Base-by-base conservation (phyloP, 92 coral and sea anemone species). In the Montipora capitata region DNA sequence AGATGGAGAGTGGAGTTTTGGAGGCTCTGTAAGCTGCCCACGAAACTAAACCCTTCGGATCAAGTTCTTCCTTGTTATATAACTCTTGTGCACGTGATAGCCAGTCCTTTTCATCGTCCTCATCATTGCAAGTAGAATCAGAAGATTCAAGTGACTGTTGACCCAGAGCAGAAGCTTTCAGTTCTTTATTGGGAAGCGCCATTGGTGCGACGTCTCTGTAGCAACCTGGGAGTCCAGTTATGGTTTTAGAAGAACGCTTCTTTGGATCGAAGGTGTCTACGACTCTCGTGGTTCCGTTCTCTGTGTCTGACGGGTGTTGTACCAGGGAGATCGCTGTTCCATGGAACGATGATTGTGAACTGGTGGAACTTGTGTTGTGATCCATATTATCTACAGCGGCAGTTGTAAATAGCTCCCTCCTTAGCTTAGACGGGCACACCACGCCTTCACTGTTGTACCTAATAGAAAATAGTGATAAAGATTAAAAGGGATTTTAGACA, bases 321-420 rank as follows among this genome's bases (percentile, higher is more conserved):
- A 89, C 92, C 79, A 94, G 64, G 40, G 94, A 94, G 62, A 90
- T 90, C 18, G 94, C 96, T 17, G 94, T 94, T 16, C 94, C 94
- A 40, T 94, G 94, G 74, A 84, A 94, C 12, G 94, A 74, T 70
- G 85, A 87, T 14, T 87, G 74, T 18, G 94, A 45, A 73, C 77
- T 94, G 13, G 96, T 94, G 56, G 94, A 84, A 77, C 96, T 91
- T 35, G 94, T 92, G 52, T 91, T 94, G 91, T 94, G 94, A 76
- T 90, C 92, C 16, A 91, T 87, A 71, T 94, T 91, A 62, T 94
- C 93, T n/a, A 72, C 77, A 72, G 91, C 91, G 10, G 88, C 96
- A 54, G 96, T 94, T 35, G 93, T 88, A 66, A 94, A 90, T 59
- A 94, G 68, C 59, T 76, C 86, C n/a, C 86, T 72, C 59, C 76